Evolutionary conservation across 2,797 vertebrate genomes (phyloP).

Genomic region (Lacerta agilis): DNA sequence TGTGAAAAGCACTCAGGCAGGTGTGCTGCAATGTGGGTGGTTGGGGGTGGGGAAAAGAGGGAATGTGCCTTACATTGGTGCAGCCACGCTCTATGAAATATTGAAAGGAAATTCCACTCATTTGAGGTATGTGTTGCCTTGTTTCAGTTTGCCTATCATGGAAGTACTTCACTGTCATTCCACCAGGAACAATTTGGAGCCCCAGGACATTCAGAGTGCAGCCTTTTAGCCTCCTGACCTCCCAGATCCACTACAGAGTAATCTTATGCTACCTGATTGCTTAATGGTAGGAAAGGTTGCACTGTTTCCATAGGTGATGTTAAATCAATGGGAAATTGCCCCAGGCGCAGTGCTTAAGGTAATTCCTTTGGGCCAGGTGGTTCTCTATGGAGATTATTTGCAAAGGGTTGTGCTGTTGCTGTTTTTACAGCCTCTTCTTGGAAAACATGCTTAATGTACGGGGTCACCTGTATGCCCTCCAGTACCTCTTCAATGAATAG

Average conservation of each 20-base stretch:
- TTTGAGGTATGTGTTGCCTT: neutral
- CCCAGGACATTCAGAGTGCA: neutral
- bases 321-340: rapidly evolving
- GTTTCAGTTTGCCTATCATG: neutral
- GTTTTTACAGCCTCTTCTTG: neutral
- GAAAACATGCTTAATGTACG: neutral
- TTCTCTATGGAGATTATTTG: neutral
- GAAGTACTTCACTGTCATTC: neutral
- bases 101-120: conserved; percentile 3
- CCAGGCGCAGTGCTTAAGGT: neutral
- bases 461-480: no score
- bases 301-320: neutral
- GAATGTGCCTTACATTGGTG: conserved; percentile 23
- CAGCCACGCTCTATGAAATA: conserved; percentile 53
- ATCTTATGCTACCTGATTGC: neutral
- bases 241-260: neutral
- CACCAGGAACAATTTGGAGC: neutral
- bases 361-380: neutral
- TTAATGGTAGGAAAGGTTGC: neutral
- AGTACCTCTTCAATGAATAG: no score
- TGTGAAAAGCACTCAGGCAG: neutral
- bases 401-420: neutral
- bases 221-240: neutral
- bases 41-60: neutral
- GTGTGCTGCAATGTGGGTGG: conserved; percentile 4